phyloP scores from a whole-genome alignment of 35 echinoderm and acorn worm genomes.

The Hemicentrotus pulcherrimus region DNA sequence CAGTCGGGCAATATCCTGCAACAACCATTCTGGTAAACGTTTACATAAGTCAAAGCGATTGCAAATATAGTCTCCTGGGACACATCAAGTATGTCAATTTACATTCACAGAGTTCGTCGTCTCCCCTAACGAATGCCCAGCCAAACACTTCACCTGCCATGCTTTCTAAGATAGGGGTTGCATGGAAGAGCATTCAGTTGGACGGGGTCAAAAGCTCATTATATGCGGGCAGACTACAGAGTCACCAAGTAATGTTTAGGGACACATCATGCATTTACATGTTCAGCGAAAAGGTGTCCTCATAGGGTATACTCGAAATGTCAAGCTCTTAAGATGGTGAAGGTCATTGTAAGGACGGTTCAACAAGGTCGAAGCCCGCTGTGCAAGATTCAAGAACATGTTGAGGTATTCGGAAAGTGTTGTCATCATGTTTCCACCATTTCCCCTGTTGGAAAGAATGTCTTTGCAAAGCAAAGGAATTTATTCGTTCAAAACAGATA shows the following conservation, averaged over 20 bases:
- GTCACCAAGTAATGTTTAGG: conserved; percentile 1
- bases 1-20: not conserved
- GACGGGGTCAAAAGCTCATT: not conserved
- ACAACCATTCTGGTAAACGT: not conserved
- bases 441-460: not conserved
- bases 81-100: not conserved
- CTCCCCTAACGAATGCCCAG: not conserved
- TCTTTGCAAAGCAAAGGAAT: not conserved
- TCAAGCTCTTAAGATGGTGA: not conserved
- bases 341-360: not conserved
- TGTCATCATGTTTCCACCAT: not conserved
- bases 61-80: not conserved
- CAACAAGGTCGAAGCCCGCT: not conserved
- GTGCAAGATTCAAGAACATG: not conserved
- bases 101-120: not conserved
- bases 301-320: not conserved
- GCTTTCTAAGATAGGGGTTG: not conserved
- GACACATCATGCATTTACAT: conserved; percentile 12
- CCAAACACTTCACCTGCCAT: not conserved
- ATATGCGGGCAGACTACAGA: not conserved
- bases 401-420: not conserved
- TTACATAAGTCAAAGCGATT: not conserved
- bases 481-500: too few species aligned
- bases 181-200: not conserved
- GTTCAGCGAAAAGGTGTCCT: not conserved